Percentiles rank a stretch among this genome's conserved stretches.
Conservation (phyloP, 1,140 invertebrate species). For the Chironomus tepperi region DNA sequence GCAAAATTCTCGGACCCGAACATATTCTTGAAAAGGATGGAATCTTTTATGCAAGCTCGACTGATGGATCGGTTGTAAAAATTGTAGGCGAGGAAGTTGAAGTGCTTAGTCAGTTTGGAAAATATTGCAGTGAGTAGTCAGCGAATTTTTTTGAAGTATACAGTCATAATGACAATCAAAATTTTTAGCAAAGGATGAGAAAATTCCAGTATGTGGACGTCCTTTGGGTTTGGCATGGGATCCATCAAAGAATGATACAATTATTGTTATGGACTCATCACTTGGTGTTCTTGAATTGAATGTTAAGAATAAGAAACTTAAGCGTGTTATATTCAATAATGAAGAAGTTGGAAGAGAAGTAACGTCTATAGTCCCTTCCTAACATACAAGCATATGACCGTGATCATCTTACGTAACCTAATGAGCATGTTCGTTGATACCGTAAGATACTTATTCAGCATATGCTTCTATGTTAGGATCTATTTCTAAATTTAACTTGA, state of each 20-base stretch:
- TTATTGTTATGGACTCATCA: constrained; percentile 72
- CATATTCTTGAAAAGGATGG: constrained; percentile 55
- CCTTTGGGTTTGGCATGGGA: constrained; percentile 71
- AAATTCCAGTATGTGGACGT: constrained; percentile 60
- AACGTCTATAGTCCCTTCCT: no score
- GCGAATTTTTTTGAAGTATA: background rate
- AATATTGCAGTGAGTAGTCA: constrained; percentile 58
- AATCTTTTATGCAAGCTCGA: constrained; percentile 57
- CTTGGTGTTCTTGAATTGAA: constrained; percentile 72
- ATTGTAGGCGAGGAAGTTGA: constrained; percentile 46
- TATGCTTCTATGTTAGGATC: no score
- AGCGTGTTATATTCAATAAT: constrained; percentile 44
- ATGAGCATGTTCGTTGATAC: no score
- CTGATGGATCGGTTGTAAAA: constrained; percentile 61
- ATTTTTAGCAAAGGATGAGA: constrained; percentile 47
- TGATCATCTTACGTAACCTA: no score
- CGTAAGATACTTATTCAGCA: no score
- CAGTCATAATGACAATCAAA: background rate
- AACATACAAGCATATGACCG: no score
- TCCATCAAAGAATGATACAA: constrained; percentile 47
- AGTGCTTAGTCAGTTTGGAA: constrained; percentile 61
- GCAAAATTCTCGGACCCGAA: constrained; percentile 61
- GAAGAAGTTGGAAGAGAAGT: constrained; percentile 41
- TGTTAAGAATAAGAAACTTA: constrained; percentile 53
- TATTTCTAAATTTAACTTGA: background rate